These are phyloP conservation scores for Agrotis puta DNA, from an alignment of 2,888 invertebrate species.

Conservation along the genomic window DNA sequence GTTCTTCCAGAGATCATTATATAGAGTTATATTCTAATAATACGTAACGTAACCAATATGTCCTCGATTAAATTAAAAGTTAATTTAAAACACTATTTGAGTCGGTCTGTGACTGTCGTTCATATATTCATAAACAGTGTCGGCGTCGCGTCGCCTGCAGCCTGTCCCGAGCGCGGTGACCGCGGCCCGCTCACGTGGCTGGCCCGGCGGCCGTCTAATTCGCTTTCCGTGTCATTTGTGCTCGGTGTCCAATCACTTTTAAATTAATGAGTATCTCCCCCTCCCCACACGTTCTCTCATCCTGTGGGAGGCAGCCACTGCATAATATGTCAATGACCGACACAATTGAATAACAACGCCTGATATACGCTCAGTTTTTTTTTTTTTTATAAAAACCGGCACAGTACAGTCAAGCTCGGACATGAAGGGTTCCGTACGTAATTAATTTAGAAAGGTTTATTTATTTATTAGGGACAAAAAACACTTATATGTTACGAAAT, in stretches of 20 bases:
- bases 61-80: neutral
- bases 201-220: slow-evolving; percentile 36
- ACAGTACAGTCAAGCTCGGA: too few species aligned
- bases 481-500: too few species aligned
- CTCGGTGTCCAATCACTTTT: slow-evolving; percentile 39
- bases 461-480: too few species aligned
- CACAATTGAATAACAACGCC: slow-evolving; percentile 22
- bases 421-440: too few species aligned
- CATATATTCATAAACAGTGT: neutral
- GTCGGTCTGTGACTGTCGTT: neutral
- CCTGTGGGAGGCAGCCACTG: neutral
- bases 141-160: neutral
- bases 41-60: neutral
- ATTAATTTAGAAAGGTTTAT: too few species aligned
- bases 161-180: too few species aligned
- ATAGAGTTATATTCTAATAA: neutral
- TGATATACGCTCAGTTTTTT: neutral
- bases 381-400: too few species aligned
- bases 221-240: slow-evolving; percentile 46
- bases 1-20: slow-evolving; percentile 17
- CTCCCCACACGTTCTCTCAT: neutral
- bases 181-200: neutral
- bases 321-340: slow-evolving; percentile 20
- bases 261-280: slow-evolving; percentile 32
- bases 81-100: neutral